Conservation (phyloP, 2,113 vertebrate species). For the Plestiodon gilberti region DNA sequence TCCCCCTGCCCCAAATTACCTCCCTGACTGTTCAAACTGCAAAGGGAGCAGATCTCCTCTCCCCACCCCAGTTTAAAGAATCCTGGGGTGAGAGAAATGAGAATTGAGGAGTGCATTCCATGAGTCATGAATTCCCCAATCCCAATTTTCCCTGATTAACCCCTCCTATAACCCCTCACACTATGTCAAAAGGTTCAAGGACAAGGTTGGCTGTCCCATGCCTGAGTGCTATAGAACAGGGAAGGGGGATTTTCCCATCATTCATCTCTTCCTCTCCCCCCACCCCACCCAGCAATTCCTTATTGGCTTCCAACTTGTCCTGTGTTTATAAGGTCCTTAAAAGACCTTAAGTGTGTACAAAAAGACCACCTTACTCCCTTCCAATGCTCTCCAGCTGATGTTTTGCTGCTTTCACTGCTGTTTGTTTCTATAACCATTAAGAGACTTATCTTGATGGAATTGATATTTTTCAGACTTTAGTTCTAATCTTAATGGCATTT, state of each 20-base stretch:
- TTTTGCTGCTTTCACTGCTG: neutral
- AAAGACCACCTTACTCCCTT: neutral
- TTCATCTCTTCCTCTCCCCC: neutral
- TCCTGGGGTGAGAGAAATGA: neutral
- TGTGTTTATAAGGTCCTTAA: neutral
- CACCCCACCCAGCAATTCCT: too few relatives aligned
- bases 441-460: neutral
- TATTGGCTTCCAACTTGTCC: neutral
- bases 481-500: neutral
- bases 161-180: neutral
- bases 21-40: neutral
- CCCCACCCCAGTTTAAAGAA: neutral
- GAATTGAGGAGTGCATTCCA: too few relatives aligned
- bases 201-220: neutral
- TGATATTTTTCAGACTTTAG: neutral
- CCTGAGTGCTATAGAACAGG: neutral
- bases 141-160: neutral
- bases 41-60: neutral
- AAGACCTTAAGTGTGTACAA: neutral
- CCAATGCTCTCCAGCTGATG: neutral
- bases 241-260: neutral
- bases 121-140: too few relatives aligned
- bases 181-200: neutral
- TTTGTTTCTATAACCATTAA: neutral
- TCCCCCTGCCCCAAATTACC: neutral